Conservation (phyloP, 2,888 invertebrate genomes). For the Diplolepis rosae region DNA sequence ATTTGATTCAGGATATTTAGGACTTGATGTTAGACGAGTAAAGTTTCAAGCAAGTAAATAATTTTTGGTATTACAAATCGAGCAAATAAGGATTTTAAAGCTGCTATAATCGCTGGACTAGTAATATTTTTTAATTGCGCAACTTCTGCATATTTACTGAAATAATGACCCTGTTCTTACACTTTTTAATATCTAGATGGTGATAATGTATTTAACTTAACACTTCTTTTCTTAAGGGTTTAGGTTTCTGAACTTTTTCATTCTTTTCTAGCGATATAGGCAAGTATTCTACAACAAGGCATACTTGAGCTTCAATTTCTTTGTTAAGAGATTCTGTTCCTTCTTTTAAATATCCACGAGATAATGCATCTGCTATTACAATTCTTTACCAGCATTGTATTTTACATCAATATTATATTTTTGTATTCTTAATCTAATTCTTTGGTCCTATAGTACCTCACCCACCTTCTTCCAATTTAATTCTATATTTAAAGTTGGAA, state of each 20-base stretch:
- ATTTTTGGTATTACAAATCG: constrained; percentile 41
- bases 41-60: constrained; percentile 38
- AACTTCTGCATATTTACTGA: constrained; percentile 39
- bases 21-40: constrained; percentile 29
- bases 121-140: constrained; percentile 32
- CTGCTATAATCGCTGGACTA: constrained; percentile 32
- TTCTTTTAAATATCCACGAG: constrained; percentile 46
- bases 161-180: constrained; percentile 48
- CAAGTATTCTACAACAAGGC: not conserved
- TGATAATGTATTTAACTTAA: constrained; percentile 52
- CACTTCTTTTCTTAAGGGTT: constrained; percentile 44
- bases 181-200: constrained; percentile 54
- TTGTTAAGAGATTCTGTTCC: constrained; percentile 29
- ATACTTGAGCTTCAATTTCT: constrained; percentile 32
- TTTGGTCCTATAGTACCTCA: constrained; percentile 36
- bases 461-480: constrained; percentile 47
- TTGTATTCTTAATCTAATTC: constrained; percentile 41
- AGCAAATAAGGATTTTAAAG: constrained; percentile 41
- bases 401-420: constrained; percentile 43
- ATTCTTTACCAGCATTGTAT: constrained; percentile 56
- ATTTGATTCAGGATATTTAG: constrained; percentile 34
- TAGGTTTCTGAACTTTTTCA: constrained; percentile 34
- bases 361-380: constrained; percentile 60
- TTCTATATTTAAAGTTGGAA: constrained; percentile 46
- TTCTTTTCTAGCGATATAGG: constrained; percentile 35